Base-by-base conservation (phyloP, 2,113 vertebrate genomes). In the Ochotona princeps region DNA sequence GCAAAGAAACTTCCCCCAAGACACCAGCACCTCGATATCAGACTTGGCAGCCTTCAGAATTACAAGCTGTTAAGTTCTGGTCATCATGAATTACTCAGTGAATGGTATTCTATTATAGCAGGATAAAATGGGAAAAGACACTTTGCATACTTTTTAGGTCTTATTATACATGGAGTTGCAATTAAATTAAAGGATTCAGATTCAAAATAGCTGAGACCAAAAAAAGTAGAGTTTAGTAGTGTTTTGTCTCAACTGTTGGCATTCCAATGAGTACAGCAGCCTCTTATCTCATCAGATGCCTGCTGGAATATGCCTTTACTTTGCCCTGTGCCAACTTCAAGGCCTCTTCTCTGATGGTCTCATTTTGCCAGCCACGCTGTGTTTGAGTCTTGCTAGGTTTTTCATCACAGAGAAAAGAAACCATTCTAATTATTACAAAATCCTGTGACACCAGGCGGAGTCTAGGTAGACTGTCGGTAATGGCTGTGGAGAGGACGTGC, bases 161-260 rank as follows among this genome's bases (percentile, higher is more conserved):
- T n/a, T 93, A 49, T n/a, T 93, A 49, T 20, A 51, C 10, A 57
- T 38, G 28, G 26, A 79, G 30, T 61, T 49, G 66, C 14, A 57
- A 57, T 57, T 8, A 60, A 57, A 67, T 74, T 4, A 72, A 79
- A 87, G 49, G 12, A 87, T 4, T 49, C 10, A 32, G 73, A 49
- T 7, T 72, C 25, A 26, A 87, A 38, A 30, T 49, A 11, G 26
- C 35, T 60, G 63, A 60, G 35, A 73, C 30, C 11, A 57, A 28
- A 51, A 51, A 28, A 47, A n/a, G 65, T 72, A 17, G 14, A 78
- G 6, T 66, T 26, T 21, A 15, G 21, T 47, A 44, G 21, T 30
- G 0, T 2, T 63, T n/a, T 35, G 6, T 26, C 25, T 17, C 0
- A 0, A 51, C 38, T 44, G 70, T 44, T 13, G 30, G 44, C 69